Percentiles rank a stretch among this genome's conserved stretches.
phyloP scores from a whole-genome alignment of 2,113 vertebrate species.

The Oncorhynchus clarkii region DNA sequence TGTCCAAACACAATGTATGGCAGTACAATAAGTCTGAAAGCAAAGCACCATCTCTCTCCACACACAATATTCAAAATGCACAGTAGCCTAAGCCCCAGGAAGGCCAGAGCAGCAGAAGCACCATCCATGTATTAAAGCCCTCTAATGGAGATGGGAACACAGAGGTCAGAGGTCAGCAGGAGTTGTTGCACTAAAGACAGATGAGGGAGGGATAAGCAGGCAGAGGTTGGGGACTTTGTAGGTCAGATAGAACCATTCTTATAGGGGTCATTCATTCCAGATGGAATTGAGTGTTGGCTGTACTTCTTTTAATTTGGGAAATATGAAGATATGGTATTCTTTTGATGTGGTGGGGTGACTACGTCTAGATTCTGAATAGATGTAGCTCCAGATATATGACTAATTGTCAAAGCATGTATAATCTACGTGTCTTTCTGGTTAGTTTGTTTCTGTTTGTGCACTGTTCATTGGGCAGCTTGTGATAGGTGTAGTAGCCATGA shows the following conservation, averaged over 20 bases:
- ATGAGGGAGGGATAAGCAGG: no score
- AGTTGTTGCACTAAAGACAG: no score
- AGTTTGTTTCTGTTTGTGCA: no score
- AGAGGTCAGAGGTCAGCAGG: conserved; percentile 9
- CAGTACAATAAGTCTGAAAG: conserved; percentile 62
- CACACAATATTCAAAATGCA: conserved; percentile 61
- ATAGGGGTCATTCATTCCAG: background rate
- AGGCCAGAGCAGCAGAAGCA: background rate
- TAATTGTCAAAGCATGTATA: no score
- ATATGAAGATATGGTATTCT: background rate
- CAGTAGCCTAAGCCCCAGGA: conserved; percentile 31
- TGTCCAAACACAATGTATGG: conserved; percentile 29
- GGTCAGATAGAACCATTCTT: no score
- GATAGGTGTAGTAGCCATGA: conserved; percentile 22
- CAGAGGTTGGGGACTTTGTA: no score
- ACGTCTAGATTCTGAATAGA: no score
- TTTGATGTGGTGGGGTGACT: background rate
- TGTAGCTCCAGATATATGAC: no score
- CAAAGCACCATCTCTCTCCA: conserved; percentile 23
- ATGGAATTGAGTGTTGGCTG: background rate
- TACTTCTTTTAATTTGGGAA: no score
- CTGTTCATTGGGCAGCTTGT: conserved; percentile 1
- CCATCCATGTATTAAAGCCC: conserved; percentile 27
- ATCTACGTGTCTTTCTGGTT: no score
- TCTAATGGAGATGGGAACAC: conserved; percentile 50